phyloP scores from a whole-genome alignment of 2,888 invertebrate genomes.

The Leptopilina syphax region DNA sequence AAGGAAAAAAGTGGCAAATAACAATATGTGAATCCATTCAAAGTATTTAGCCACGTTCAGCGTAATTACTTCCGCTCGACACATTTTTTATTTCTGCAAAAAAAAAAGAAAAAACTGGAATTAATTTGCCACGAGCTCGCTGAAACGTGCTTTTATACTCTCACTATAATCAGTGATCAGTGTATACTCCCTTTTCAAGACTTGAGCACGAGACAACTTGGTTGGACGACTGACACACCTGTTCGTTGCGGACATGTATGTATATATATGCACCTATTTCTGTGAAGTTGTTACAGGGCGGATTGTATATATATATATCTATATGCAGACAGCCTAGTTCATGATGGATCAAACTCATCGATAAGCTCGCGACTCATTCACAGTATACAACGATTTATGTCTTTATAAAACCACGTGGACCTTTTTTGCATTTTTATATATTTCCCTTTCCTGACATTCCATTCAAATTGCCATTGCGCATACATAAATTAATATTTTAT shows the following conservation, averaged over 20 bases:
- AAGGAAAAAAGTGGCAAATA: conserved; percentile 9
- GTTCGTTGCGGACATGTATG: neutral
- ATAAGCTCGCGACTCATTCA: conserved; percentile 15
- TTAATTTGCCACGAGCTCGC: conserved; percentile 20
- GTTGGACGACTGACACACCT: conserved; percentile 23
- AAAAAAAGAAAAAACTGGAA: conserved; percentile 9
- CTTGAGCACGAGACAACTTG: conserved; percentile 17
- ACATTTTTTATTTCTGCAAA: conserved; percentile 17
- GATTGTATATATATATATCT: neutral
- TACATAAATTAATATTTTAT: too few relatives aligned
- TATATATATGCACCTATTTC: conserved; percentile 6
- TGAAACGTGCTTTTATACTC: conserved; percentile 20
- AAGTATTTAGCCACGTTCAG: conserved; percentile 17
- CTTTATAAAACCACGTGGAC: neutral
- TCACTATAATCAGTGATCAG: conserved; percentile 20
- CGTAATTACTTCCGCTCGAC: conserved; percentile 20
- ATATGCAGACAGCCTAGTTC: conserved; percentile 17
- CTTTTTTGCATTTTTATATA: conserved; percentile 5
- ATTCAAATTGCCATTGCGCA: too few relatives aligned
- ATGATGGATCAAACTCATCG: conserved; percentile 17
- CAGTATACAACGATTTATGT: conserved; percentile 1
- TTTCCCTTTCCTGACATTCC: neutral
- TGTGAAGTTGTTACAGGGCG: conserved; percentile 5
- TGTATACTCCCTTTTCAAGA: conserved; percentile 15
- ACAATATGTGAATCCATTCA: conserved; percentile 13